phyloP scores from a whole-genome alignment of 2,113 vertebrate genomes.

The Electrona antarctica region DNA sequence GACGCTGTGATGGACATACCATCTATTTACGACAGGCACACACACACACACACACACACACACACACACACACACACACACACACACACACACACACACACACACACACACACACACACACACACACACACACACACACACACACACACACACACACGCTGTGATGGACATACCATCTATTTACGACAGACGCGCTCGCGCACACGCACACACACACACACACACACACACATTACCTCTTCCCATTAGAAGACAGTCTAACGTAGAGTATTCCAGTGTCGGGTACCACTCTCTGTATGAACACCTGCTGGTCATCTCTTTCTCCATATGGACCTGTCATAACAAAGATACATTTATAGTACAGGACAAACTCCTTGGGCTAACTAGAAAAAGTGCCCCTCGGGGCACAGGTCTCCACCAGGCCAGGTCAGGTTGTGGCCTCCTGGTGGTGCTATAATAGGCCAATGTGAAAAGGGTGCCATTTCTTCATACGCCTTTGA shows the following conservation, averaged over 20 bases:
- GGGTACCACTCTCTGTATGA: slow-evolving; percentile 91
- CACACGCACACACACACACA: not conserved
- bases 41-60: not conserved
- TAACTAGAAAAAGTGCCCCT: too few species aligned
- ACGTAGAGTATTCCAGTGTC: slow-evolving; percentile 88
- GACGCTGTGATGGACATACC: not conserved
- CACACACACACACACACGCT: not conserved
- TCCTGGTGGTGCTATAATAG: too few species aligned
- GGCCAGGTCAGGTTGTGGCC: too few species aligned
- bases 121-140: slow-evolving; percentile 75
- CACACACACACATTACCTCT: slow-evolving; percentile 76
- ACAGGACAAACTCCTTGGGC: too few species aligned
- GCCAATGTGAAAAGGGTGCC: too few species aligned
- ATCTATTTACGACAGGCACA: too few species aligned
- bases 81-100: not conserved
- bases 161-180: not conserved
- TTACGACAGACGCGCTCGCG: not conserved
- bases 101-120: not conserved
- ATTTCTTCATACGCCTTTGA: too few species aligned
- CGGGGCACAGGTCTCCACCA: too few species aligned
- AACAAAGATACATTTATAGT: not conserved
- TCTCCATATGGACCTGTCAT: slow-evolving; percentile 88
- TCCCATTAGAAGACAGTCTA: slow-evolving; percentile 89
- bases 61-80: not conserved
- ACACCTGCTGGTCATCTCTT: slow-evolving; percentile 91